Base-by-base conservation (phyloP, 2,113 vertebrate species). In the Erythrolamprus reginae region DNA sequence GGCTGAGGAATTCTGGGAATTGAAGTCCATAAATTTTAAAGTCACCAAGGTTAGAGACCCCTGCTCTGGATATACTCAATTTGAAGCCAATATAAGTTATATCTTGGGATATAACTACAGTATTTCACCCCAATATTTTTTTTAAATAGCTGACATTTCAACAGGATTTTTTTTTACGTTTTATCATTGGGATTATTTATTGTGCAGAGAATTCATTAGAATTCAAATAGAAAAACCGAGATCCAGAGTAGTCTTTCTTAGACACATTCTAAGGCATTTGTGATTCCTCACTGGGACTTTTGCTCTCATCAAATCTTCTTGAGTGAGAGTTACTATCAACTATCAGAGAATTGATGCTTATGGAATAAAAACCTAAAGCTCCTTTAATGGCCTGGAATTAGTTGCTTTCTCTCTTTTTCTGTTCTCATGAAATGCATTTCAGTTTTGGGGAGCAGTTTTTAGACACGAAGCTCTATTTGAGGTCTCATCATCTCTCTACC, bases 191-290 rank as follows among this genome's bases (percentile, higher is more conserved):
- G 70, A 28, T 93, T 50, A 0, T 0, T 26, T 52, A 0, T 0
- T 7, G 0, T 0, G 50, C 0, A 0, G 0, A 19, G 8, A 10
- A 88, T 24, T 42, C 0, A 0, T 17, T 70, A 2, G 88, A 84
- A 61, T 0, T 17, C 70, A 77, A 38, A 77, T 1, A 21, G 1
- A 0, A 0, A 3, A 0, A 90, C 1, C 0, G 4, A 3, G 28
- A 33, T 45, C 53, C 45, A 50, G 61, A 51, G 53, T 3, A 10
- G 12, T 90, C 21, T 50, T 38, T 51, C 33, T 24, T 23, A 50
- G 47, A n/a, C 26, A 21, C 28, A 0, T 23, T 17, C 45, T 15
- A 10, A 23, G 56, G 3, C 28, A 50, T 55, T 28, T 51, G 47
- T 1, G 47, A 17, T 51, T 10, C 17, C 2, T 21, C 9, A 5